phyloP scores from a whole-genome alignment of 2,113 vertebrate genomes.

The Alces alces region DNA sequence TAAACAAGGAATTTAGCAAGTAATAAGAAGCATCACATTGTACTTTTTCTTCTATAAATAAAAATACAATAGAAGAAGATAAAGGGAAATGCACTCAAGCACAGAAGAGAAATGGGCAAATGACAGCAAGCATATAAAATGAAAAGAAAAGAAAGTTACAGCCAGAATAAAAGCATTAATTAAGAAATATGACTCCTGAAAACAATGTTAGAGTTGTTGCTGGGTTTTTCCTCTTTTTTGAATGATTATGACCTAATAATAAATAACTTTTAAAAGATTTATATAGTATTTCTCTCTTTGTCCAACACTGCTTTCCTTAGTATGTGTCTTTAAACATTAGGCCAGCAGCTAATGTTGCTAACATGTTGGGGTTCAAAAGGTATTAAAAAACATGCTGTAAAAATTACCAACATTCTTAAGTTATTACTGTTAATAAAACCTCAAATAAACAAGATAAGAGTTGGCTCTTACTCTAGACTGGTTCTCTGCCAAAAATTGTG shows the following conservation, averaged over 20 bases:
- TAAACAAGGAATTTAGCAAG: slow-evolving; percentile 63
- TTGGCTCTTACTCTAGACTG: neutral
- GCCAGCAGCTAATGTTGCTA: neutral
- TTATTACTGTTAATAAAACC: slow-evolving; percentile 10
- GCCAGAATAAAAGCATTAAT: slow-evolving; percentile 57
- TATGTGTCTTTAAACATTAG: neutral
- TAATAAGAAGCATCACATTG: slow-evolving; percentile 56
- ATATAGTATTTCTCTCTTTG: slow-evolving; percentile 12
- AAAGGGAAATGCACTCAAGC: slow-evolving; percentile 66
- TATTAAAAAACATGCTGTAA: slow-evolving; percentile 13
- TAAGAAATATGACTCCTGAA: slow-evolving; percentile 60
- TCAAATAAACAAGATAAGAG: slow-evolving; percentile 31
- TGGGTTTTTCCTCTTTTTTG: neutral
- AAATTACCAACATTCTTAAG: slow-evolving; percentile 22
- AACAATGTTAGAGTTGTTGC: slow-evolving; percentile 23
- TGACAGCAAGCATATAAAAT: slow-evolving; percentile 56
- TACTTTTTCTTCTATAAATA: slow-evolving; percentile 70
- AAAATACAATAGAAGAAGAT: slow-evolving; percentile 65
- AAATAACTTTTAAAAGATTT: slow-evolving; percentile 29
- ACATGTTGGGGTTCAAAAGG: neutral
- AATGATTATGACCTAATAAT: slow-evolving; percentile 55
- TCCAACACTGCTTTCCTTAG: neutral
- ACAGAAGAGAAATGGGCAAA: slow-evolving; percentile 71
- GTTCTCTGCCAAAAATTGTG: neutral
- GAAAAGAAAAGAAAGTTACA: slow-evolving; percentile 67